These are phyloP conservation scores for Hylomyscus alleni DNA, from an alignment of 2,797 vertebrate genomes.

Conservation along the genomic window DNA sequence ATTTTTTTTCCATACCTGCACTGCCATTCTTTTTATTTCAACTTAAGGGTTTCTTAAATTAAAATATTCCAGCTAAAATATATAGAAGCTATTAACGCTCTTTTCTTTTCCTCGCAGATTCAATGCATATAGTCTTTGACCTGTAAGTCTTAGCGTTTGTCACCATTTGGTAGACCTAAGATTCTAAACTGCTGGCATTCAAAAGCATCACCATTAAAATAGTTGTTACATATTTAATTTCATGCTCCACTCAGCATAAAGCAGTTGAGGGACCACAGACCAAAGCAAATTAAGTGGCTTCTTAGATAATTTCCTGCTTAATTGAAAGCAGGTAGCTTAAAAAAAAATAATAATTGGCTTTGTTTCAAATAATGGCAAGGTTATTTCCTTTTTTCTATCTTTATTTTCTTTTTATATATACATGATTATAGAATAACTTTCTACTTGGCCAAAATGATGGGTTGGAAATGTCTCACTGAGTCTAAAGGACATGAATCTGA, in stretches of 20 bases:
- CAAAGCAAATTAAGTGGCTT: conserved; percentile 91
- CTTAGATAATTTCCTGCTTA: conserved; percentile 92
- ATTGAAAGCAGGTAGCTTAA: conserved; percentile 92
- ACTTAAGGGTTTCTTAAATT: background rate
- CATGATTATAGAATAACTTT: conserved; percentile 82
- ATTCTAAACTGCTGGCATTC: conserved; percentile 85
- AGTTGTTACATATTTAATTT: conserved; percentile 92
- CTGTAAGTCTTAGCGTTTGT: conserved; percentile 82
- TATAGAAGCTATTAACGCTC: conserved; percentile 71
- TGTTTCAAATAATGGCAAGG: conserved; percentile 87
- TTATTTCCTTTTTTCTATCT: conserved; percentile 78
- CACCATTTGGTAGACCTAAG: conserved; percentile 79
- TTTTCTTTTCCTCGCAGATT: conserved; percentile 76
- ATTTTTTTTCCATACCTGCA: background rate
- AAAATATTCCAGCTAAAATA: background rate
- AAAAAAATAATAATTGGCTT: conserved; percentile 90
- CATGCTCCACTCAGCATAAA: conserved; percentile 92
- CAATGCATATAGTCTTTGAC: conserved; percentile 79
- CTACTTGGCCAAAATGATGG: conserved; percentile 75
- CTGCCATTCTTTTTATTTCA: background rate
- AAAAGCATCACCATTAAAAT: conserved; percentile 88
- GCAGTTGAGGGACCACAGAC: conserved; percentile 89
- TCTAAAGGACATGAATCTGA: background rate
- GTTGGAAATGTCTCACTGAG: conserved; percentile 3
- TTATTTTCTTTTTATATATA: conserved; percentile 67